Evolutionary conservation across 1,140 invertebrate genomes (phyloP), one percentile per base, ranked within the genome.

Genomic region (Drosophila ananassae): DNA sequence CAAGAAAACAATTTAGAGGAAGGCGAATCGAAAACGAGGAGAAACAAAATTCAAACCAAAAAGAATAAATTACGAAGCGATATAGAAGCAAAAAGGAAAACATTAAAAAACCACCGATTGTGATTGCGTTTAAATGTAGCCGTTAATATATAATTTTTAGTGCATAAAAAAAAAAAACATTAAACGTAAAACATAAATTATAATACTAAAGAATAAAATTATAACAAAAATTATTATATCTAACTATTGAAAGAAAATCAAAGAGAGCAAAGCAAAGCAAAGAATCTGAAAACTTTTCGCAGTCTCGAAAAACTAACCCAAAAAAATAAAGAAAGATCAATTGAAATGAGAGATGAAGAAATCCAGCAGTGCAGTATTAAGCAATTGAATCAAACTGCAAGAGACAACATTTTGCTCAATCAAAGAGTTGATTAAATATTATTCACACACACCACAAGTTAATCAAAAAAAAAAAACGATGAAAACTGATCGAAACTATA

Each of bases 91-190:
- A 69, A 69, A 75, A 73, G 63, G 66, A 67, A 78, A 73, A 73
- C 75, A 79, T 83, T 71, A 60, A 76, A 85, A 84, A 91, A 91
- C 90, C 90, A 91, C 90, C 90, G 90, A 91, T 91, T 91, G 89
- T 91, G 90, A 91, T 91, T 91, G 90, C 90, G 90, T 91, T 91
- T 91, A 91, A 91, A 85, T 87, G 75, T 89, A 89, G 82, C 75
- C 77, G 83, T 89, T 89, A 79, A 79, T 89, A 89, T 89, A 89
- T 69, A 57, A 83, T 89, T 89, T 83, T 83, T 89, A 89, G 83
- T 77, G 79, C 79, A 83, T 89, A 89, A 73, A 62, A 57, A 66
- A 39, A 61, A 73, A 62, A 54, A 66, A 39, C 67, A 62, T 80
- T 74, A 73, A 75, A 71, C 30, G 25, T 61, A 30, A 77, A 79